A percentile compares a stretch with the other conserved stretches of the same genome.
Evolutionary conservation across 2,113 vertebrate species (phyloP).

Genomic region (Hippocampus barbouri): DNA sequence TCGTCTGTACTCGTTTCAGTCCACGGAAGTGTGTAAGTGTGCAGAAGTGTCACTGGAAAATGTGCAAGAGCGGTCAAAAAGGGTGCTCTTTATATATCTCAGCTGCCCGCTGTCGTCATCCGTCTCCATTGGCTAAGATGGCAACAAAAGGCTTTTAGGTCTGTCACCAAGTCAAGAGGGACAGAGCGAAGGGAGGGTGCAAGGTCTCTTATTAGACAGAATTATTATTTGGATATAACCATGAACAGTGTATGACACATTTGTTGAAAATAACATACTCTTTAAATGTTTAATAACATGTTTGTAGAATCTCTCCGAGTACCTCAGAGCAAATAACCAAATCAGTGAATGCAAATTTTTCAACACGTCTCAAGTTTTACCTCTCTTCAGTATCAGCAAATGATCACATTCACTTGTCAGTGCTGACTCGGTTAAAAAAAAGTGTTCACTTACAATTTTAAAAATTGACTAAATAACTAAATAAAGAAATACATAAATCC

Average conservation of each 20-base stretch:
- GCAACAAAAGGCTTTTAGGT: conserved; percentile 94
- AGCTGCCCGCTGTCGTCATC: conserved; percentile 90
- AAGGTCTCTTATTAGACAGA: conserved; percentile 41
- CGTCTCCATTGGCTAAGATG: conserved; percentile 92
- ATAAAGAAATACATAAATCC: no score
- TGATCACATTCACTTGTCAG: background rate
- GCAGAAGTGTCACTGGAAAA: conserved; percentile 76
- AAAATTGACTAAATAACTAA: no score
- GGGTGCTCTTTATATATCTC: conserved; percentile 90
- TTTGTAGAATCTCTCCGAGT: background rate
- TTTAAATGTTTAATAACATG: background rate
- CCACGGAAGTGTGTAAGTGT: conserved; percentile 65
- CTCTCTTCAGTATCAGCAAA: background rate
- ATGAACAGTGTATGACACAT: conserved; percentile 53
- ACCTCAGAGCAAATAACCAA: background rate
- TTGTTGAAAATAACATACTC: conserved; percentile 26
- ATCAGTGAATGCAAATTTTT: background rate
- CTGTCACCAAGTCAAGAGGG: conserved; percentile 83
- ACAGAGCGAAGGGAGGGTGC: conserved; percentile 68
- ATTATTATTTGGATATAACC: conserved; percentile 8
- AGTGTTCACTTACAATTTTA: background rate
- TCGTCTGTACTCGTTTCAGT: conserved; percentile 63
- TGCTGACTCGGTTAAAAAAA: background rate
- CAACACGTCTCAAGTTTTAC: background rate
- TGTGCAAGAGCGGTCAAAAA: conserved; percentile 77